phyloP scores from a whole-genome alignment of 2,113 vertebrate genomes.

The Madoqua kirkii region DNA sequence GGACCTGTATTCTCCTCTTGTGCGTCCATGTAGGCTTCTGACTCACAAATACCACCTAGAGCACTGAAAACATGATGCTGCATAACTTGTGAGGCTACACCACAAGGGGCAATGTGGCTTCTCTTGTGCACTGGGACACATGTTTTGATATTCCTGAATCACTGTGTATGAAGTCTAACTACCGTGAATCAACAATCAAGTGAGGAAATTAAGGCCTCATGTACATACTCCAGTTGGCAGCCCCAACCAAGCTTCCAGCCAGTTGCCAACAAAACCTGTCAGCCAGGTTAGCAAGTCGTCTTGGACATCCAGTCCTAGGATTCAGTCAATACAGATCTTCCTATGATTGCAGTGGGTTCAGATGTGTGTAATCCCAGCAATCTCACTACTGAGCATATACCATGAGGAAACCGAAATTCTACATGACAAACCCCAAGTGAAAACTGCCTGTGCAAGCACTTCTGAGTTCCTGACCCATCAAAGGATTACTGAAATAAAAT shows the following conservation, averaged over 20 bases:
- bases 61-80: background rate
- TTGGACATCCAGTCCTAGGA: background rate
- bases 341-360: background rate
- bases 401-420: background rate
- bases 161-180: background rate
- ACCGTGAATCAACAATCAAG: background rate
- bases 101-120: background rate
- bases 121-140: background rate
- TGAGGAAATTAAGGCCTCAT: background rate
- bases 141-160: background rate
- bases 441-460: background rate
- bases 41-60: background rate
- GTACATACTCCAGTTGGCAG: background rate
- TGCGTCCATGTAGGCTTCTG: background rate
- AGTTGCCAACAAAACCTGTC: background rate
- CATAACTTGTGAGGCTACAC: background rate
- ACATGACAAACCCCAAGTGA: background rate
- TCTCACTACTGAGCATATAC: background rate
- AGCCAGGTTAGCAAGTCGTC: background rate
- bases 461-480: background rate
- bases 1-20: background rate
- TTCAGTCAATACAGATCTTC: background rate
- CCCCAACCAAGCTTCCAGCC: background rate
- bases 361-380: background rate
- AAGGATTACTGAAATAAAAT: background rate